Evolutionary conservation across 2,888 invertebrate genomes (phyloP).

Genomic region (Morpho deidamia): DNA sequence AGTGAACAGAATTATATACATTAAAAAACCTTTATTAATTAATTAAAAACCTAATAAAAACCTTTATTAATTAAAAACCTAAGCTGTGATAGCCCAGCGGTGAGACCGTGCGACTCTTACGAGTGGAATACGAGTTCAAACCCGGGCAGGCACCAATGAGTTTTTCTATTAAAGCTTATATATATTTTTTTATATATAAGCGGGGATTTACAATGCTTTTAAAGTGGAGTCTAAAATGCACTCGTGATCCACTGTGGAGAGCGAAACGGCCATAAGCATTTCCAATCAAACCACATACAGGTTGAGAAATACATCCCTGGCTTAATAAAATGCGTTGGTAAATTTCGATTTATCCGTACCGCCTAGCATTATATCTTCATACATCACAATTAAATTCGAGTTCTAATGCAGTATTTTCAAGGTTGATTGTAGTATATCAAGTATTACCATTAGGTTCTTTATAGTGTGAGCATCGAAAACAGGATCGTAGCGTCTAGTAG

Average conservation of each 20-base stretch:
- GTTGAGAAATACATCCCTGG: conserved; percentile 55
- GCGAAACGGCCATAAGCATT: conserved; percentile 60
- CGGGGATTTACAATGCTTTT: conserved; percentile 6
- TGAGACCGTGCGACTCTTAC: no score
- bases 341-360: conserved; percentile 36
- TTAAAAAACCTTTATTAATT: no score
- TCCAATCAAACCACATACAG: conserved; percentile 66
- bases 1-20: no score
- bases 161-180: no score
- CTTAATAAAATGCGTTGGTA: conserved; percentile 72
- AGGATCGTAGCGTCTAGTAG: conserved; percentile 49
- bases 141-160: no score
- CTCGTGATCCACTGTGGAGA: conserved; percentile 51
- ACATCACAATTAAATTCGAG: conserved; percentile 12
- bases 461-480: conserved; percentile 31
- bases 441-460: conserved; percentile 23
- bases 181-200: no score
- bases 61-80: no score
- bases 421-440: conserved; percentile 24
- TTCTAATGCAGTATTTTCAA: rapidly evolving
- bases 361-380: conserved; percentile 20
- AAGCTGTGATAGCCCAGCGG: no score
- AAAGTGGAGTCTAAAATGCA: conserved; percentile 42
- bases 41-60: no score
- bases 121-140: no score